These are phyloP conservation scores for Pocillopora verrucosa DNA, from an alignment of 64 coral and sea anemone species.

Conservation along the genomic window DNA sequence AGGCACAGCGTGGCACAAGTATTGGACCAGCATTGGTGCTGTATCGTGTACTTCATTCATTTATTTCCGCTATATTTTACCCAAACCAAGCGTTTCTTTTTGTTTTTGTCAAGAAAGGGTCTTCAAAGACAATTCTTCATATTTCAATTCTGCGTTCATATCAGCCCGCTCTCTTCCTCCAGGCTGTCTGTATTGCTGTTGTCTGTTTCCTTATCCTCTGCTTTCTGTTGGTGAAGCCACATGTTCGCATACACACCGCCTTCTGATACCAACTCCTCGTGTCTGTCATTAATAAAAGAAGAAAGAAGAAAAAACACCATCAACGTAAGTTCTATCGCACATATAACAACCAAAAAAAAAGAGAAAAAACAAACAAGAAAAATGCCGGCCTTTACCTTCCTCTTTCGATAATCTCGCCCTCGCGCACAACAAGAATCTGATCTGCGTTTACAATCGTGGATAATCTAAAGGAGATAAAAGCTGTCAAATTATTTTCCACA, in stretches of 20 bases:
- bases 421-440: constrained; percentile 89
- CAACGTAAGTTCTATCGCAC: too few species aligned
- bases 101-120: too few species aligned
- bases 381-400: constrained; percentile 65
- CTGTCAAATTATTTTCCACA: neutral
- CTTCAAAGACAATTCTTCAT: neutral
- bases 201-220: constrained; percentile 23
- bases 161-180: neutral
- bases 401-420: constrained; percentile 92
- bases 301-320: too few species aligned
- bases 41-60: too few species aligned
- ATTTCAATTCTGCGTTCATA: neutral
- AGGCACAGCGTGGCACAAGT: too few species aligned
- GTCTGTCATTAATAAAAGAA: constrained; percentile 30
- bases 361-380: neutral
- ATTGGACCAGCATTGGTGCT: too few species aligned
- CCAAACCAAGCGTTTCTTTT: too few species aligned
- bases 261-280: constrained; percentile 64
- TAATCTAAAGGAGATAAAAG: constrained; percentile 52
- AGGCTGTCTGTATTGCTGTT: constrained; percentile 1
- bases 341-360: too few species aligned
- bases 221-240: constrained; percentile 74
- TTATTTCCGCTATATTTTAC: too few species aligned
- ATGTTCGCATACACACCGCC: constrained; percentile 62
- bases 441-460: constrained; percentile 97